phyloP scores from a whole-genome alignment of 1,140 invertebrate species.

The Zaprionus ghesquierei region DNA sequence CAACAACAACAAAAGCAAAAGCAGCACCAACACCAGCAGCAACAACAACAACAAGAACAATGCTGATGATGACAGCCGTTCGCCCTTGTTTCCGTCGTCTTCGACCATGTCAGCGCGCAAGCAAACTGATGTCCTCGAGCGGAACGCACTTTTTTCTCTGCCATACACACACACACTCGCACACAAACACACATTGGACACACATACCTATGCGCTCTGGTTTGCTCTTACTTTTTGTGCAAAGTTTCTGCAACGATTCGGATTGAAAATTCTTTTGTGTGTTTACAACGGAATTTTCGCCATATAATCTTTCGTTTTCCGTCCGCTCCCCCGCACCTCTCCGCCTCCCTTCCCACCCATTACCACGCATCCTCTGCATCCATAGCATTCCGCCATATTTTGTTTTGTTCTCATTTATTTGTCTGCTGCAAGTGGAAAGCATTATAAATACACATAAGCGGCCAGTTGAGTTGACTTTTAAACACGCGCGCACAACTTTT shows the following conservation, averaged over 20 bases:
- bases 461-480: slow-evolving; percentile 44
- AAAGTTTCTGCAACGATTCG: slow-evolving; percentile 72
- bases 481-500: neutral
- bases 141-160: slow-evolving; percentile 46
- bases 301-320: slow-evolving; percentile 34
- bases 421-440: slow-evolving; percentile 14
- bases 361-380: too few relatives aligned
- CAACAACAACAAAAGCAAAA: slow-evolving; percentile 16
- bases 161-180: neutral
- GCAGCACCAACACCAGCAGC: too few relatives aligned
- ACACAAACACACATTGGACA: slow-evolving; percentile 5
- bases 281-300: slow-evolving; percentile 66
- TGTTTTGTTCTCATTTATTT: slow-evolving; percentile 31
- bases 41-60: slow-evolving; percentile 41
- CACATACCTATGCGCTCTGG: slow-evolving; percentile 12
- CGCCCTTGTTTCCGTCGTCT: slow-evolving; percentile 21
- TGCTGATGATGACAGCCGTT: slow-evolving; percentile 68
- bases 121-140: slow-evolving; percentile 27
- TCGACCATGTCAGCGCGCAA: slow-evolving; percentile 13
- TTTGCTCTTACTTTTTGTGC: slow-evolving; percentile 39
- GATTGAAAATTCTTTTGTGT: slow-evolving; percentile 79
- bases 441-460: slow-evolving; percentile 18
- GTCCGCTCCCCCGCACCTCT: neutral
- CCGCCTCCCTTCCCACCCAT: neutral
- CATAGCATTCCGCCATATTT: neutral